Percentiles rank a stretch among this genome's conserved stretches.
phyloP scores from a whole-genome alignment of 1,140 invertebrate genomes.

The Eumeta japonica region DNA sequence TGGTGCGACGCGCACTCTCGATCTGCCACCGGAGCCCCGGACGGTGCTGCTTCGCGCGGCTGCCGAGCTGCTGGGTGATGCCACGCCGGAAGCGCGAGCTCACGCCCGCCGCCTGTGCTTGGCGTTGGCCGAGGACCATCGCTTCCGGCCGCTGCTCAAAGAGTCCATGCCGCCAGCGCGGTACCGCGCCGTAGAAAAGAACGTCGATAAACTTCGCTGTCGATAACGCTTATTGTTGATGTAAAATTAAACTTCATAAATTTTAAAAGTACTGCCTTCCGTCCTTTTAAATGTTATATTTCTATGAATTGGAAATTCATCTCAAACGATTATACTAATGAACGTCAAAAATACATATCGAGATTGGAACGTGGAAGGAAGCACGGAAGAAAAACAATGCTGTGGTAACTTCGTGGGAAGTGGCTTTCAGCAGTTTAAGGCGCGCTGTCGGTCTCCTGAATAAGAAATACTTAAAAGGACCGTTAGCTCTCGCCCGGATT shows the following conservation, averaged over 20 bases:
- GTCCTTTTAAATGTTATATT: no score
- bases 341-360: neutral
- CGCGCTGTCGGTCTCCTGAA: no score
- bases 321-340: neutral
- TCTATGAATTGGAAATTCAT: neutral
- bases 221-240: slow-evolving; percentile 13
- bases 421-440: no score
- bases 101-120: slow-evolving; percentile 68
- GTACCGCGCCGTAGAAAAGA: slow-evolving; percentile 69
- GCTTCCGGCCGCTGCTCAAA: slow-evolving; percentile 64
- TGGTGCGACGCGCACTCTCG: slow-evolving; percentile 72
- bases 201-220: slow-evolving; percentile 40
- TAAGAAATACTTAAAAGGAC: no score
- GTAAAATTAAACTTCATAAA: no score
- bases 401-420: no score
- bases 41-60: slow-evolving; percentile 78
- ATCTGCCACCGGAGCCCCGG: slow-evolving; percentile 72
- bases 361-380: no score
- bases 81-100: slow-evolving; percentile 80
- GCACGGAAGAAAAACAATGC: no score
- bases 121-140: slow-evolving; percentile 60
- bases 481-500: no score
- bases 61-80: slow-evolving; percentile 82
- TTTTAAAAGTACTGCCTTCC: no score
- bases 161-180: slow-evolving; percentile 66